phyloP scores from a whole-genome alignment of 2,113 vertebrate species.

The Corvus hawaiiensis region DNA sequence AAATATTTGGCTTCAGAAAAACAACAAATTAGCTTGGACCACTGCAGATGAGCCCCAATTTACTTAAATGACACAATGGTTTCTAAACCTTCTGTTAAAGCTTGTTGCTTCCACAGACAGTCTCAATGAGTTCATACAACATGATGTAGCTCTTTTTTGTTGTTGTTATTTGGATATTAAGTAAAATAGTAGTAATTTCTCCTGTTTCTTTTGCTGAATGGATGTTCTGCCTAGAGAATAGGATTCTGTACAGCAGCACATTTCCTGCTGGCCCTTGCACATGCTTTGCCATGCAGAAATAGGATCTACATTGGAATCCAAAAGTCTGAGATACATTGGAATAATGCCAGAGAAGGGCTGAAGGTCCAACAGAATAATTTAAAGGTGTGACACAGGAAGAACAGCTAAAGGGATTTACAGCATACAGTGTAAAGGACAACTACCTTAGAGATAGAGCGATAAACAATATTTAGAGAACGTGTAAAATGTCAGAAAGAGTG shows the following conservation, averaged over 20 bases:
- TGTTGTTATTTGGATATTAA: not conserved
- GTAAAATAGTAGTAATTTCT: not conserved
- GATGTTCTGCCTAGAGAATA: not conserved
- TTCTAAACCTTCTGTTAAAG: not conserved
- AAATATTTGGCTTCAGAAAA: not conserved
- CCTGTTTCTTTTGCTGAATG: not conserved
- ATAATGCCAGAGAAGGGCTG: not conserved
- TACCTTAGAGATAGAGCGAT: fast-evolving
- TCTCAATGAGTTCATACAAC: not conserved
- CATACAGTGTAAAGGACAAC: not conserved
- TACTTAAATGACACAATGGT: not conserved
- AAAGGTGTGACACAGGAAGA: not conserved
- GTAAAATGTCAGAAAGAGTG: not conserved
- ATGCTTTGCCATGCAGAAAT: not conserved
- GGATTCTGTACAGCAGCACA: not conserved
- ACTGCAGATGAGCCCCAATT: not conserved
- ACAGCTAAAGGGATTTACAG: not conserved
- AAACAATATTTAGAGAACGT: not conserved
- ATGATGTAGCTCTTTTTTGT: not conserved
- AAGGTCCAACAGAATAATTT: not conserved
- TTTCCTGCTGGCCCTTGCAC: not conserved
- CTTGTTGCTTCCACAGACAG: not conserved
- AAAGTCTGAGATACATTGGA: not conserved
- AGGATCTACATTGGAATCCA: not conserved
- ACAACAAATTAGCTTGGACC: not conserved